Base-by-base conservation (phyloP, 2,888 invertebrate genomes). In the Sipha maydis region DNA sequence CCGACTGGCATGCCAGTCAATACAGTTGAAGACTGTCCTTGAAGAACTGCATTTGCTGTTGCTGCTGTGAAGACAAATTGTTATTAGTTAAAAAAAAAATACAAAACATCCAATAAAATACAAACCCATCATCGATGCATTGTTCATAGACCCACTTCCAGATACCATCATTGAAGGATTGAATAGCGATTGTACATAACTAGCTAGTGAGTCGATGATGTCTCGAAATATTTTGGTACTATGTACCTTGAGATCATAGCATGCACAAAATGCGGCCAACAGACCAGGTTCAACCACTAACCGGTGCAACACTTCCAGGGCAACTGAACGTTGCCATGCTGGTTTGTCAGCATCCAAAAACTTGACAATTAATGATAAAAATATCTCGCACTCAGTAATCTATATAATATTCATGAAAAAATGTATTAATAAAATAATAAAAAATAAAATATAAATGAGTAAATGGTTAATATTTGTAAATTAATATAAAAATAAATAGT, bases 301-400 rank as follows among this genome's bases (percentile, higher is more conserved):
- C 92, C 97, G 97, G 92, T 98, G 98, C 77, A 99, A 93, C 4
- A 99, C 98, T 93, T 99, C 99, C 31, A 99, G 92, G 0, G 99
- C 98, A 83, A 99, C 92, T 2, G 98, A 97, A 89, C 99, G 93
- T 92, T 99, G 99, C 99, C 99, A 99, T 90, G 96, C 94, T 3
- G 98, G 98, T 92, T 98, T 98, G 92, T 99, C 99, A 0, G 97
- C 96, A 92, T 99, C 99, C 92, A 99, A 93, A 93, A 99, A 99
- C 92, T 99, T 99, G 69, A 99, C 97, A 85, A 99, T 96, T 83
- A 99, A 93, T 0, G 99, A 98, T 76, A 99, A 93, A 92, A 99
- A 99, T 91, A 99, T 99, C 93, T 99, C 99, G 92, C 99, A 99
- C 92, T 99, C 99, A 0, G 99, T 99, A 56, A 97, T 95, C 97